Percentiles rank a stretch among this genome's conserved stretches.
phyloP scores from a whole-genome alignment of 2,888 invertebrate species.

The Amphipyra tragopoginis region DNA sequence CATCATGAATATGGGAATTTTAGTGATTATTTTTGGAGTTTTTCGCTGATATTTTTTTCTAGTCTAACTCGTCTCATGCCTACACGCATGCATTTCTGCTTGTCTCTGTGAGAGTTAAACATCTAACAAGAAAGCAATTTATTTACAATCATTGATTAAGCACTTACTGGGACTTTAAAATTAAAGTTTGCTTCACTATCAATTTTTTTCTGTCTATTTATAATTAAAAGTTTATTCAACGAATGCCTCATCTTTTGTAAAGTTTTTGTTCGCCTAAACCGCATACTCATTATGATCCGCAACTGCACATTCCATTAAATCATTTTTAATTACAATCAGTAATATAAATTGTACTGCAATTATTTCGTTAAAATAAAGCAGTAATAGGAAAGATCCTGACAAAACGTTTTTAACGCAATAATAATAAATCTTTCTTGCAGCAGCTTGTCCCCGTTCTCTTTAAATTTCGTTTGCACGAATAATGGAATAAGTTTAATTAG shows the following conservation, averaged over 20 bases:
- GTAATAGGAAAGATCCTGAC: conserved; percentile 58
- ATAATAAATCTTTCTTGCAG: conserved; percentile 74
- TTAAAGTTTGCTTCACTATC: not conserved
- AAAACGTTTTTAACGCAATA: conserved; percentile 65
- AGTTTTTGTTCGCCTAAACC: not conserved
- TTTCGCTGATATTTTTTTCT: not conserved
- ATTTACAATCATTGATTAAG: too few species aligned
- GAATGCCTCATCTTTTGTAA: not conserved
- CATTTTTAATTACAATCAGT: not conserved
- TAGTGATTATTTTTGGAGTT: not conserved
- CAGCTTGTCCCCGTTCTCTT: conserved; percentile 73
- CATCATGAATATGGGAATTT: conserved; percentile 14
- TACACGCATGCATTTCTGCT: too few species aligned
- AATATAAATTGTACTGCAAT: conserved; percentile 15
- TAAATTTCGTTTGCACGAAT: conserved; percentile 82
- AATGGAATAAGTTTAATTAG: conserved; percentile 88
- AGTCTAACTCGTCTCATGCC: too few species aligned
- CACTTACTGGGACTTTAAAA: too few species aligned
- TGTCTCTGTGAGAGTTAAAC: too few species aligned
- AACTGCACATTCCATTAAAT: not conserved
- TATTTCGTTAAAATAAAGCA: conserved; percentile 35
- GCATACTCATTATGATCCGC: not conserved
- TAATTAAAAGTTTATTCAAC: not conserved
- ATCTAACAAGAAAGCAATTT: too few species aligned
- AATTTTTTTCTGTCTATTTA: not conserved